phyloP scores from a whole-genome alignment of 2,797 vertebrate genomes.

The Hoplostethus atlanticus region DNA sequence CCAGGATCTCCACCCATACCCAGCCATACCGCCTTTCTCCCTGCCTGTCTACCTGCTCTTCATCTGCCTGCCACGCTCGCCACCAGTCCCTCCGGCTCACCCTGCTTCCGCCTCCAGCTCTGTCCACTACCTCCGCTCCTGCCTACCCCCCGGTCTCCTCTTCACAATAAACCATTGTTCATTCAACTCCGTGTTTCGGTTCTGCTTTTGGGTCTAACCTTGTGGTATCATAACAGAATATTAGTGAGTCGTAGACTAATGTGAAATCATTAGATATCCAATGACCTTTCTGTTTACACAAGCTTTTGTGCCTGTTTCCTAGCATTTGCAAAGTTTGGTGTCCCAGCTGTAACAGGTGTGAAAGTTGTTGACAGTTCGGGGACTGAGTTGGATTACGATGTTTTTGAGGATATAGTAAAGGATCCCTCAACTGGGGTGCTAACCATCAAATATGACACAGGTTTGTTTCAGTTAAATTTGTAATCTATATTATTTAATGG shows the following conservation, averaged over 20 bases:
- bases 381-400: slow-evolving; percentile 29
- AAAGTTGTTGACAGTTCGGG: slow-evolving; percentile 29
- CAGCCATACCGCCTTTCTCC: no score
- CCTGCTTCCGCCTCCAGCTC: no score
- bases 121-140: no score
- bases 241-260: background rate
- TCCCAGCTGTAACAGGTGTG: slow-evolving; percentile 18
- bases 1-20: no score
- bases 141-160: no score
- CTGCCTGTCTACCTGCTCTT: no score
- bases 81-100: no score
- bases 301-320: slow-evolving; percentile 24
- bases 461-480: slow-evolving; percentile 11
- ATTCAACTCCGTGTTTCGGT: no score
- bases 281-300: slow-evolving; percentile 17
- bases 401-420: slow-evolving; percentile 29
- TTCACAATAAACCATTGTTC: no score
- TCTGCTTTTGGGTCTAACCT: no score
- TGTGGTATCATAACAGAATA: no score
- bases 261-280: slow-evolving; percentile 20
- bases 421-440: slow-evolving; percentile 31
- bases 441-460: slow-evolving; percentile 23
- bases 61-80: no score
- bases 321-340: slow-evolving; percentile 31
- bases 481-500: slow-evolving; percentile 10